Percentiles rank a stretch among this genome's conserved stretches.
These are phyloP conservation scores for Cuculus canorus DNA, from an alignment of 2,797 vertebrate species.

Conservation along the genomic window DNA sequence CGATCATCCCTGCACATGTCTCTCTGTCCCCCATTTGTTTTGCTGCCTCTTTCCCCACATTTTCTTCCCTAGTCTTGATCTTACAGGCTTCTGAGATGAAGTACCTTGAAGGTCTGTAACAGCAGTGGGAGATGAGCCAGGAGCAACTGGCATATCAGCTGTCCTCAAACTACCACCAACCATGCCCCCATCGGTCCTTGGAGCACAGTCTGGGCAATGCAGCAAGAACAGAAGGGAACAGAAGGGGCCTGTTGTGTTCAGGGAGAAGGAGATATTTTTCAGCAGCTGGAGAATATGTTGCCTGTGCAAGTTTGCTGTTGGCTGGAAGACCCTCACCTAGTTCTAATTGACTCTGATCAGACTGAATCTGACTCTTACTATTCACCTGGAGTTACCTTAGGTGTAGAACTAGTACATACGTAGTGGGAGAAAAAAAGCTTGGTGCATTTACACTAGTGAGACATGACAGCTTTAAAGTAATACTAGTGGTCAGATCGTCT, in stretches of 20 bases:
- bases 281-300: background rate
- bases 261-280: constrained; percentile 1
- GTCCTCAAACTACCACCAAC: background rate
- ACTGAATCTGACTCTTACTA: background rate
- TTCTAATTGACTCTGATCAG: background rate
- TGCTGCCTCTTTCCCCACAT: background rate
- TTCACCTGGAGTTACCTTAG: background rate
- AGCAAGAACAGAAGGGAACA: background rate
- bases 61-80: constrained; percentile 29
- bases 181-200: background rate
- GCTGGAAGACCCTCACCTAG: background rate
- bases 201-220: background rate
- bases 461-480: background rate
- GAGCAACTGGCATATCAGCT: constrained; percentile 36
- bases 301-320: background rate
- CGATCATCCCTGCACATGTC: background rate
- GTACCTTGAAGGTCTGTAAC: constrained; percentile 19
- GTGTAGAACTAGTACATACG: background rate
- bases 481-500: background rate
- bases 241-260: constrained; percentile 10
- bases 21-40: background rate
- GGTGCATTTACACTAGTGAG: background rate
- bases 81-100: constrained; percentile 48
- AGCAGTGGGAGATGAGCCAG: constrained; percentile 39
- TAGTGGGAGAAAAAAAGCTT: background rate